phyloP scores from a whole-genome alignment of 2,797 vertebrate species.

The Propithecus deckenii region DNA sequence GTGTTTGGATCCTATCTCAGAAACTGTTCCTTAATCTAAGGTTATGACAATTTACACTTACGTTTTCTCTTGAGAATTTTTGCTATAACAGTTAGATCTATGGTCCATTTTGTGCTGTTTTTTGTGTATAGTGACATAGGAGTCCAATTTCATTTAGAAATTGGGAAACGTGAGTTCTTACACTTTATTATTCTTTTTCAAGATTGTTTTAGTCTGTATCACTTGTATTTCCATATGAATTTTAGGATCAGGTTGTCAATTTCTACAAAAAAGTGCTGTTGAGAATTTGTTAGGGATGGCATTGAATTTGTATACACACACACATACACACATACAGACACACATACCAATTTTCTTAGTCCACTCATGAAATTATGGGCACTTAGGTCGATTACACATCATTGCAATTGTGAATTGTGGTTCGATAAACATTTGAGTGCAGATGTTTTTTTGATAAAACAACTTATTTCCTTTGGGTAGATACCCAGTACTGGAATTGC shows the following conservation, averaged over 20 bases:
- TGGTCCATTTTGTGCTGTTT: neutral
- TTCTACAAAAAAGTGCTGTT: neutral
- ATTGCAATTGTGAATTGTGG: too few species aligned
- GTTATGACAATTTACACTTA: neutral
- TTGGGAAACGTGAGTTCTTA: neutral
- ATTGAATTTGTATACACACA: neutral
- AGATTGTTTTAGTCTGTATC: neutral
- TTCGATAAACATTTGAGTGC: too few species aligned
- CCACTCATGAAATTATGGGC: too few species aligned
- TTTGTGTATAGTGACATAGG: neutral
- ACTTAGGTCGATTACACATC: too few species aligned
- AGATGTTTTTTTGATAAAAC: too few species aligned
- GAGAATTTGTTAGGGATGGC: neutral
- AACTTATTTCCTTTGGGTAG: too few species aligned
- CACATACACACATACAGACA: too few species aligned
- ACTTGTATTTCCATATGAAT: neutral
- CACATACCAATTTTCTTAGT: too few species aligned
- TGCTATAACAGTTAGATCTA: neutral
- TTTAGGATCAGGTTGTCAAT: neutral
- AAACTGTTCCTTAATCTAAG: neutral
- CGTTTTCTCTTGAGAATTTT: neutral
- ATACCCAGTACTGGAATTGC: too few species aligned
- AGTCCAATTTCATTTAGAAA: neutral
- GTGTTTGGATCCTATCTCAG: neutral
- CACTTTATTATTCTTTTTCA: neutral